A percentile compares a stretch with the other conserved stretches of the same genome.
phyloP scores from a whole-genome alignment of 2,113 vertebrate genomes.

The Ailurus styani region DNA sequence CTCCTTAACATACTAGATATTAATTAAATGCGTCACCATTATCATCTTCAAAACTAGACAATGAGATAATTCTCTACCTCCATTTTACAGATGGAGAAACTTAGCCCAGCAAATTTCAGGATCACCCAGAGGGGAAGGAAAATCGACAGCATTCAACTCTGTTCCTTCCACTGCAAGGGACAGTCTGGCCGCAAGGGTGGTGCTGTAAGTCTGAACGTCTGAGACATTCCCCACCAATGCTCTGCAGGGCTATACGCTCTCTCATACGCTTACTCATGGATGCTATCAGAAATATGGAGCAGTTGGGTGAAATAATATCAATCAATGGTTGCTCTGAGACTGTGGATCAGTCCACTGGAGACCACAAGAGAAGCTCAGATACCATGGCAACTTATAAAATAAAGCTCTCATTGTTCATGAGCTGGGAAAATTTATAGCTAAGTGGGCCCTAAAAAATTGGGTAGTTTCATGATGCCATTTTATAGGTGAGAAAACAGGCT shows the following conservation, averaged over 20 bases:
- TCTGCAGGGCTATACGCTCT: neutral
- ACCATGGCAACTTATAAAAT: neutral
- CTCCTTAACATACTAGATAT: neutral
- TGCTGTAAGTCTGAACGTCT: neutral
- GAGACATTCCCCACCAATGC: neutral
- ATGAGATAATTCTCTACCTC: neutral
- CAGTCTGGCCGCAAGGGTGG: fast-evolving
- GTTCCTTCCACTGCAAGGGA: no score
- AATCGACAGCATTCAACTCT: neutral
- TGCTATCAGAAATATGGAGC: neutral
- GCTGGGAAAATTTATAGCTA: neutral
- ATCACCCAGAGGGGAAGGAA: neutral
- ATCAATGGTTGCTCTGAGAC: neutral
- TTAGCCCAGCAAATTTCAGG: neutral
- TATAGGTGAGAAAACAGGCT: neutral
- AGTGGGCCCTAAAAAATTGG: neutral
- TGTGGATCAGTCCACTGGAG: neutral
- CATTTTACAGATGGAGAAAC: neutral
- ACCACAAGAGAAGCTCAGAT: no score
- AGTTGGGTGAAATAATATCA: neutral
- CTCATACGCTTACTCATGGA: fast-evolving
- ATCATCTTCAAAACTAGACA: neutral
- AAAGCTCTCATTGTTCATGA: neutral
- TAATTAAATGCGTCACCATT: neutral
- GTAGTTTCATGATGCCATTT: neutral